Conservation (phyloP, 2,888 invertebrate species). For the Drosophila maculinotata region DNA sequence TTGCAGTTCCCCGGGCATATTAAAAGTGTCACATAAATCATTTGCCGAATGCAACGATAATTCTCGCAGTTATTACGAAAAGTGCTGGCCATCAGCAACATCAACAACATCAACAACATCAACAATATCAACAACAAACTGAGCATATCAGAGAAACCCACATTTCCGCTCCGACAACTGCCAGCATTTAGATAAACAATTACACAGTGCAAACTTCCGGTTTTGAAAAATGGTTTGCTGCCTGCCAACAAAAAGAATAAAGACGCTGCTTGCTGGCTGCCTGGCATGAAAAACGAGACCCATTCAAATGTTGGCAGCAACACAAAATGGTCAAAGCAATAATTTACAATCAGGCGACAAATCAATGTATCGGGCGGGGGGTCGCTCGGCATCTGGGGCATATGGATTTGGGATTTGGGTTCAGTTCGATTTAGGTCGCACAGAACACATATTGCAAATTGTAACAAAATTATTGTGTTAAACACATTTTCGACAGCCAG, state of each 20-base stretch:
- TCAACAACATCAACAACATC: constrained; percentile 11
- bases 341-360: constrained; percentile 68
- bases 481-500: constrained; percentile 39
- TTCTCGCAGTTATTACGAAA: constrained; percentile 43
- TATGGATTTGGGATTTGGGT: constrained; percentile 1
- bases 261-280: constrained; percentile 3
- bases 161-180: constrained; percentile 59
- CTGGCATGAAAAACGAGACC: constrained; percentile 55
- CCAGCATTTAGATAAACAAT: constrained; percentile 69
- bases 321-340: constrained; percentile 63
- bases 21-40: constrained; percentile 71
- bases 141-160: constrained; percentile 34
- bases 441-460: constrained; percentile 54
- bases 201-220: constrained; percentile 64
- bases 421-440: constrained; percentile 5
- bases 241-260: constrained; percentile 13
- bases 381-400: constrained; percentile 1
- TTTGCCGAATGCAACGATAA: constrained; percentile 39
- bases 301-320: constrained; percentile 59
- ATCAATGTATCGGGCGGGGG: constrained; percentile 51
- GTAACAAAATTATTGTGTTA: constrained; percentile 61
- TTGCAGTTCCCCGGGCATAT: constrained; percentile 25
- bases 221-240: constrained; percentile 52
- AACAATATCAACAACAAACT: constrained; percentile 5
- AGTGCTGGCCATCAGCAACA: constrained; percentile 52